Conservation (phyloP, 2,113 vertebrate genomes). For the Ascaphus truei region DNA sequence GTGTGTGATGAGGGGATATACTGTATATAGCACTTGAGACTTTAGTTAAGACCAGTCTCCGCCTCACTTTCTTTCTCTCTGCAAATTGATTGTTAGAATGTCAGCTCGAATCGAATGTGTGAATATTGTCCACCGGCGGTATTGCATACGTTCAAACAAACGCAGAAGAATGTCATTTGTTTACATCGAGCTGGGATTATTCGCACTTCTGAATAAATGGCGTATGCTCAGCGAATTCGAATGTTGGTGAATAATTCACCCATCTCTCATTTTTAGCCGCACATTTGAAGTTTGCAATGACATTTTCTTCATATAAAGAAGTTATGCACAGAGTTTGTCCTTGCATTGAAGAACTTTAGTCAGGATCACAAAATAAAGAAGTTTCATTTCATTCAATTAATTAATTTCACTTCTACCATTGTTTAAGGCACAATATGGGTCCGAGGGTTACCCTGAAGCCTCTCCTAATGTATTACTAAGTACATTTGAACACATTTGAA, state of each 20-base stretch:
- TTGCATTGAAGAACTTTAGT: slow-evolving; percentile 44
- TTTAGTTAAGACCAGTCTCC: too few species aligned
- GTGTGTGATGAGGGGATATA: too few species aligned
- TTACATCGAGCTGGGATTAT: neutral
- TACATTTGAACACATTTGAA: slow-evolving; percentile 80
- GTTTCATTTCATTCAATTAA: slow-evolving; percentile 64
- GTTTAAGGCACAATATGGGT: slow-evolving; percentile 68
- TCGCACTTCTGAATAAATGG: neutral
- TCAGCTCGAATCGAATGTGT: too few species aligned
- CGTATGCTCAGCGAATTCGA: neutral
- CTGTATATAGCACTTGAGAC: too few species aligned
- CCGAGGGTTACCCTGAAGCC: slow-evolving; percentile 60
- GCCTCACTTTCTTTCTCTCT: too few species aligned
- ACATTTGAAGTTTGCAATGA: neutral
- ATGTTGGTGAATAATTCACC: neutral
- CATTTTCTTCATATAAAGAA: neutral
- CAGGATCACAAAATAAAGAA: slow-evolving; percentile 64
- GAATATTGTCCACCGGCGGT: too few species aligned
- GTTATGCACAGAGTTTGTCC: neutral
- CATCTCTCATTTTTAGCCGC: neutral
- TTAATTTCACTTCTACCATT: slow-evolving; percentile 69
- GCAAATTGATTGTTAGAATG: too few species aligned
- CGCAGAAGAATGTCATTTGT: too few species aligned
- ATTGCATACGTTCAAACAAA: too few species aligned
- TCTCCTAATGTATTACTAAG: slow-evolving; percentile 79